Percentiles rank a stretch among this genome's conserved stretches.
Evolutionary conservation across 2,888 invertebrate species (phyloP).

Genomic region (Ptychoptera albimana): DNA sequence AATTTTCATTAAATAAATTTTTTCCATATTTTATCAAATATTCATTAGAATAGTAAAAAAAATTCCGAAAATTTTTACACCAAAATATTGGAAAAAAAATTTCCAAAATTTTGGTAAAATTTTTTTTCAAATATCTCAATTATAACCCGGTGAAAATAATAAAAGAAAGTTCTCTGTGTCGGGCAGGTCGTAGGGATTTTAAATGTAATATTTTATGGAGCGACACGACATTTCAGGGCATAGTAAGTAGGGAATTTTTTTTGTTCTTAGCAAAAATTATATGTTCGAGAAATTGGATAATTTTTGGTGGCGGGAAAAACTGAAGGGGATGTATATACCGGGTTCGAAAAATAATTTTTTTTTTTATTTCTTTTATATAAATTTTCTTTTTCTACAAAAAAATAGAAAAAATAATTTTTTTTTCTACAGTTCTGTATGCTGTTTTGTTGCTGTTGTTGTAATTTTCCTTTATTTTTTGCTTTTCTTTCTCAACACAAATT

Average conservation of each 20-base stretch:
- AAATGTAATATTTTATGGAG: neutral
- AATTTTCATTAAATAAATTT: neutral
- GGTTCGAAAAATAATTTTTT: neutral
- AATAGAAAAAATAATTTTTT: neutral
- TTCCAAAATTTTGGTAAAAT: neutral
- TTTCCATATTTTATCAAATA: neutral
- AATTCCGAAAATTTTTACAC: neutral
- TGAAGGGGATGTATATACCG: slow-evolving; percentile 2
- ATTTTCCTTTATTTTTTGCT: neutral
- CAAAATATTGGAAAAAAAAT: neutral
- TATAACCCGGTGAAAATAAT: neutral
- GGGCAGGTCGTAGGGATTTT: neutral
- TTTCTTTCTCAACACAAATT: too few relatives aligned
- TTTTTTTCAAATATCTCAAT: neutral
- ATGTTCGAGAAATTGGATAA: neutral
- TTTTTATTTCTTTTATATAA: neutral
- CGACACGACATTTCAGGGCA: neutral
- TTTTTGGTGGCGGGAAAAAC: neutral
- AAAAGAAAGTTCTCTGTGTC: neutral
- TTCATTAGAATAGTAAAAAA: neutral
- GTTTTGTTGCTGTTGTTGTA: neutral
- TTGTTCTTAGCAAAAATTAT: neutral
- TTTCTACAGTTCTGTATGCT: neutral
- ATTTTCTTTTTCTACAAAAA: too few relatives aligned
- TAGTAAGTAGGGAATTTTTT: neutral